Conservation (phyloP, 2,797 vertebrate species). For the Rhyacichthys aspro region DNA sequence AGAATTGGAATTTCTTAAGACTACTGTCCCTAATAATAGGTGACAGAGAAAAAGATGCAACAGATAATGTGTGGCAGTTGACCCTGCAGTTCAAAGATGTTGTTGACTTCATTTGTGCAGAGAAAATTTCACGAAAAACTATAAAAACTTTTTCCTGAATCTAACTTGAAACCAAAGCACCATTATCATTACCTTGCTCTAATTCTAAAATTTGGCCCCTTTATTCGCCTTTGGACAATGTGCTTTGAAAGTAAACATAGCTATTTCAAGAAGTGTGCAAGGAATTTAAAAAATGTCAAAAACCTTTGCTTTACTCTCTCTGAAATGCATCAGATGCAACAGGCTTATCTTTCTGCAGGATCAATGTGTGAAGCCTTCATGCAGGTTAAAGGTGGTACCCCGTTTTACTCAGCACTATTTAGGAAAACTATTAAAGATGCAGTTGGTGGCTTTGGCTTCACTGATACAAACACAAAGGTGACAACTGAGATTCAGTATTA, state of each 20-base stretch:
- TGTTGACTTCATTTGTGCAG: conserved; percentile 14
- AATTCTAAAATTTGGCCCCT: conserved; percentile 5
- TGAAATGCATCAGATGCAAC: conserved; percentile 3
- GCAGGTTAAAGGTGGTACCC: conserved; percentile 9
- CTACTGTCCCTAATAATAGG: conserved; percentile 20
- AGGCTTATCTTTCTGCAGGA: conserved; percentile 14
- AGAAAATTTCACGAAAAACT: background rate
- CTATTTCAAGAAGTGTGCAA: conserved; percentile 7
- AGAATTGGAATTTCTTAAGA: conserved; percentile 22
- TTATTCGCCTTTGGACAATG: conserved; percentile 3
- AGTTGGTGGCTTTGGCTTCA: conserved; percentile 11
- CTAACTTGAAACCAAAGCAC: conserved; percentile 1
- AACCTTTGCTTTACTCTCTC: conserved; percentile 14
- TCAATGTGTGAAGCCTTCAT: background rate
- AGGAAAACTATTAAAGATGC: conserved; percentile 23
- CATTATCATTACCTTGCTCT: background rate
- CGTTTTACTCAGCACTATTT: conserved; percentile 5
- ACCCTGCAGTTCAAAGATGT: background rate
- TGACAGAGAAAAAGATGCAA: conserved; percentile 13
- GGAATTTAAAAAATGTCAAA: conserved; percentile 20
- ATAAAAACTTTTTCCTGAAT: background rate
- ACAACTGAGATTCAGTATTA: conserved; percentile 1
- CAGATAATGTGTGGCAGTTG: background rate
- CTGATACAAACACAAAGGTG: conserved; percentile 6
- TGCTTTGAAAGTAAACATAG: conserved; percentile 9